Base-by-base conservation (phyloP, 2,888 invertebrate species). In the Pantelozetes paolii region DNA sequence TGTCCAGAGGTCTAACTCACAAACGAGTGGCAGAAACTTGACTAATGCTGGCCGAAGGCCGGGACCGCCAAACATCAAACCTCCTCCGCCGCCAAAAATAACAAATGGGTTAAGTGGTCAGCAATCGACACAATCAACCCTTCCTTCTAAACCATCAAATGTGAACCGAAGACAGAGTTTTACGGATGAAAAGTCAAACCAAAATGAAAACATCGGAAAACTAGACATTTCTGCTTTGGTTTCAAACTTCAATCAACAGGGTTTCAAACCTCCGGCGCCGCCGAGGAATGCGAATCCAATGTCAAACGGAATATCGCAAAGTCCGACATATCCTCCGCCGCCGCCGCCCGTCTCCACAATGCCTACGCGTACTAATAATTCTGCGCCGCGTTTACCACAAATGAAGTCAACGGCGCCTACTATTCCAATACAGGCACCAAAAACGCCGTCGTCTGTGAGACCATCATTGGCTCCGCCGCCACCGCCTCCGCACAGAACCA, bases 381-480 rank as follows among this genome's bases (percentile, higher is more conserved):
- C 77, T 30, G 74, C 75, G 59, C 78, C 78, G 9, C 18, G 40
- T 28, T 20, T 30, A 8, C 40, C 62, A 62, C 40, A 20, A 40
- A 26, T 42, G 23, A 71, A 36, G 28, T 45, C 42, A 48, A 71
- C 1, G 8, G 48, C 45, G 26, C 57, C 71, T 8, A 20, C 13
- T 20, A 59, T 57, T 71, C 57, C 71, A 32, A 71, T 20, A 67
- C 64, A 40, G 3, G 3, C 77, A 77, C 28, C 36, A 9, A 64
- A 20, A 36, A n/a, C 20, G n/a, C 64, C 32, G 30, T 8, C 64
- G 36, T 11, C 15, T 64, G 75, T 78, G n/a, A 77, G 77, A 20
- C 76, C 78, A 18, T 71, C 75, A 23, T 59, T 67, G 18, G 74
- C 59, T 59, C 74, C 74, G 11, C 75, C 74, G 15, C 74, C 74